Evolutionary conservation across 2,888 invertebrate genomes (phyloP), one percentile per base, ranked within the genome.

Genomic region (Nemoura dubitans): DNA sequence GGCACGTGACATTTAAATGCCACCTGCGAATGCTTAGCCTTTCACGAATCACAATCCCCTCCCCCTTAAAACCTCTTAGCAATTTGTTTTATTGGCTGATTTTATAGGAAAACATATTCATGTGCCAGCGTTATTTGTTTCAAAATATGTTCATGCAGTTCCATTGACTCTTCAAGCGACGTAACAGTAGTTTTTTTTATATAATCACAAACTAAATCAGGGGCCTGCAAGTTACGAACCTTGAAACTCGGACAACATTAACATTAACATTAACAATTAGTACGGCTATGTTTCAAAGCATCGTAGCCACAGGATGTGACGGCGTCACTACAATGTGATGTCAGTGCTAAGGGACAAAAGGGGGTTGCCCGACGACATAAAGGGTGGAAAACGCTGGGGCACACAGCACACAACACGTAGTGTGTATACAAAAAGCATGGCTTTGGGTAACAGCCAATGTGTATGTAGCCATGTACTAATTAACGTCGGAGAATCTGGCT

Each of bases 381-480:
- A 29, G 81, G 81, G 28, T 81, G 81, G 59, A 59, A 59, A 59
- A 59, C 59, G 14, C 16, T 10, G 59, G 59, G 21, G 27, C 81
- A 29, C 81, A 30, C 30, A 81, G 30, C 81, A 7, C 7, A 81
- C 29, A 28, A 21, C 59, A 59, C 16, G 14, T 59, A 10, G 59
- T 59, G 29, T 21, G 81, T 30, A 7, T 16, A 81, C 81, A 81
- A 81, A 81, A 81, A 81, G 59, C 81, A 10, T 29, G 29, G 85
- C 77, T 85, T 85, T 76, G 76, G 76, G 59, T 59, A 59, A 59
- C 59, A 59, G 59, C 59, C 59, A 59, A 59, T 59, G 59, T 43
- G 59, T 28, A 76, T 85, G 76, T 76, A 30, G 29, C 76, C 85
- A 29, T 85, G 76, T 85, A 76, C 85, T 85, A 85, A 85, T 85